A percentile compares a stretch with the other conserved stretches of the same genome.
These are phyloP conservation scores for Montipora capricornis DNA, from an alignment of 64 coral and sea anemone genomes.

Conservation along the genomic window DNA sequence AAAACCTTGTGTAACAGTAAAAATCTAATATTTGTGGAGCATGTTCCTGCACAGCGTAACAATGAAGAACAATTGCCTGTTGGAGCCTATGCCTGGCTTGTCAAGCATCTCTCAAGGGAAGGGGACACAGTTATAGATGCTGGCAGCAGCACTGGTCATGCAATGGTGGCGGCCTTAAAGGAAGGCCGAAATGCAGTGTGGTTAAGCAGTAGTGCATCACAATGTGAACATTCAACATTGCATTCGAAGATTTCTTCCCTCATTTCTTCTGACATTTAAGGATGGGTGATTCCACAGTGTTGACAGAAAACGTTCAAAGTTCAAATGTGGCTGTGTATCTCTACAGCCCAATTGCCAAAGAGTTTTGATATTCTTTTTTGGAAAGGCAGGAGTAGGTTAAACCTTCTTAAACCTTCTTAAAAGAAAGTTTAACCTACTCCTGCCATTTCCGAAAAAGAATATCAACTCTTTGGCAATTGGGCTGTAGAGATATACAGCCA, in stretches of 20 bases:
- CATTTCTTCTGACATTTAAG: background rate
- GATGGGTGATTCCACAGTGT: background rate
- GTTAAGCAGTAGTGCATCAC: background rate
- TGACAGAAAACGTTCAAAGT: background rate
- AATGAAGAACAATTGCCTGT: background rate
- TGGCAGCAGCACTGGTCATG: background rate
- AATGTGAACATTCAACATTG: background rate
- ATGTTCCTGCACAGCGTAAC: background rate
- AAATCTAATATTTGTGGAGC: background rate
- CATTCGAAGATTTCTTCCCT: background rate
- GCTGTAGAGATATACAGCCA: background rate
- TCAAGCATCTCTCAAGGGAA: background rate
- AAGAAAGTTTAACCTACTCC: too few species aligned
- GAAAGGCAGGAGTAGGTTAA: too few species aligned
- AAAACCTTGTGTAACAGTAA: background rate
- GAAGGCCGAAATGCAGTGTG: slow-evolving; percentile 3
- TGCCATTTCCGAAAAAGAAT: too few species aligned
- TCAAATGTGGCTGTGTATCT: background rate
- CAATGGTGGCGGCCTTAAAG: background rate
- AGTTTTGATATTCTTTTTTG: background rate
- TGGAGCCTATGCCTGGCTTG: slow-evolving; percentile 18
- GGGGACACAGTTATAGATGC: slow-evolving; percentile 16
- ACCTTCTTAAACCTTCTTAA: too few species aligned
- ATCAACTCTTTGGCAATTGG: background rate
- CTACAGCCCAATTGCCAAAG: background rate